These are phyloP conservation scores for Drosophila percnosoma DNA, from an alignment of 2,888 invertebrate genomes.

Conservation along the genomic window DNA sequence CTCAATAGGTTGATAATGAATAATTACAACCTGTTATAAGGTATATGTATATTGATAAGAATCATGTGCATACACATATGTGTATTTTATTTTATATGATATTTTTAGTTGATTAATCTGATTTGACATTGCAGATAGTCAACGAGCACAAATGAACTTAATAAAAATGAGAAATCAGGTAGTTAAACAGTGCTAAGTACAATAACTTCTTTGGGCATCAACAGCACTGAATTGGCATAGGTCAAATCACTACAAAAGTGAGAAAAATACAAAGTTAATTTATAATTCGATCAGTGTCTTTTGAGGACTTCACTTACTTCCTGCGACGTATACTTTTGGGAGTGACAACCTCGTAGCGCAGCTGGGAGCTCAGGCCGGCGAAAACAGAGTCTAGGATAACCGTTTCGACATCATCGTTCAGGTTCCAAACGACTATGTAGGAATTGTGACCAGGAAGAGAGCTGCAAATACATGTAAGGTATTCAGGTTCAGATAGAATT, in stretches of 20 bases:
- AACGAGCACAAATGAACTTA: background rate
- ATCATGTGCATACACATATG: background rate
- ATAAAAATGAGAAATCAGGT: background rate
- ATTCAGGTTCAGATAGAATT: background rate
- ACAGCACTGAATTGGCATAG: slow-evolving; percentile 63
- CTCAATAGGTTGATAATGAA: background rate
- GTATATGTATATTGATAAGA: background rate
- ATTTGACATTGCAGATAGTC: background rate
- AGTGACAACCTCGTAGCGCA: slow-evolving; percentile 79
- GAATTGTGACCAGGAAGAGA: slow-evolving; percentile 72
- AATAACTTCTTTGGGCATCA: slow-evolving; percentile 82
- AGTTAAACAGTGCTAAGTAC: slow-evolving; percentile 72
- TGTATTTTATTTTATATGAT: background rate
- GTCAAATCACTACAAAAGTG: slow-evolving; percentile 67
- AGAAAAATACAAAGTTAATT: background rate
- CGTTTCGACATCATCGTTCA: slow-evolving; percentile 81
- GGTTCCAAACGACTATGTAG: slow-evolving; percentile 85
- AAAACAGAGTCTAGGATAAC: slow-evolving; percentile 83
- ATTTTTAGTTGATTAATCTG: background rate
- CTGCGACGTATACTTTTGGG: slow-evolving; percentile 74
- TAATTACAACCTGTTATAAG: background rate
- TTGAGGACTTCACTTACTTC: slow-evolving; percentile 61
- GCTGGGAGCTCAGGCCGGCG: slow-evolving; percentile 49
- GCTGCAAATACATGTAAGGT: slow-evolving; percentile 30
- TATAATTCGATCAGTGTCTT: no score